These are phyloP conservation scores for Gymnogyps californianus DNA, from an alignment of 2,113 vertebrate species.

Conservation along the genomic window DNA sequence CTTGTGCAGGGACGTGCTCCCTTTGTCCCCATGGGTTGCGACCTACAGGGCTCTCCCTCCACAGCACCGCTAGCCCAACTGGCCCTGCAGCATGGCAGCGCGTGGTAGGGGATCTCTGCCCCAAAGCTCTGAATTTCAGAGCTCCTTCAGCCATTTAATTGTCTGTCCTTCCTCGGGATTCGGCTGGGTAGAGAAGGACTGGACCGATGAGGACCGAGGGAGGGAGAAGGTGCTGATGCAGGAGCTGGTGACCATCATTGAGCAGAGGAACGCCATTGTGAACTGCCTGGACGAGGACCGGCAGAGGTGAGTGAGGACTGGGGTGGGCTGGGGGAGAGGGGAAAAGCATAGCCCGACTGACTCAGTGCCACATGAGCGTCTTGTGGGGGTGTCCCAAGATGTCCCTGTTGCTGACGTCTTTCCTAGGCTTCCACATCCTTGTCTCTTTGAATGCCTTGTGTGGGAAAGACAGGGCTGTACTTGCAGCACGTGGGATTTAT, in stretches of 20 bases:
- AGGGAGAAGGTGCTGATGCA: conserved; percentile 86
- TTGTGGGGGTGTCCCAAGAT: not conserved
- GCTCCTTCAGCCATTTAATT: not conserved
- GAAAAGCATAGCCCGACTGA: not conserved
- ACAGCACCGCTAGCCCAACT: not conserved
- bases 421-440: not conserved
- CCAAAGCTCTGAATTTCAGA: not conserved
- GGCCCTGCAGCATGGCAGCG: not conserved
- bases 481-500: not conserved
- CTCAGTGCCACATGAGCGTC: fast-evolving
- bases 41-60: not conserved
- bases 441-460: not conserved
- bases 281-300: conserved; percentile 89
- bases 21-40: not conserved
- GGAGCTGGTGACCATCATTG: conserved; percentile 86
- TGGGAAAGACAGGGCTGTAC: not conserved
- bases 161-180: not conserved
- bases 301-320: conserved; percentile 81
- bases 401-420: not conserved
- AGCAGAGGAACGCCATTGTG: conserved; percentile 90
- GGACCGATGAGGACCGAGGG: conserved; percentile 80
- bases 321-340: not conserved
- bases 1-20: not conserved
- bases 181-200: conserved; percentile 80
- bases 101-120: not conserved